These are phyloP conservation scores for Engystomops pustulosus DNA, from an alignment of 2,113 vertebrate species.

Conservation along the genomic window DNA sequence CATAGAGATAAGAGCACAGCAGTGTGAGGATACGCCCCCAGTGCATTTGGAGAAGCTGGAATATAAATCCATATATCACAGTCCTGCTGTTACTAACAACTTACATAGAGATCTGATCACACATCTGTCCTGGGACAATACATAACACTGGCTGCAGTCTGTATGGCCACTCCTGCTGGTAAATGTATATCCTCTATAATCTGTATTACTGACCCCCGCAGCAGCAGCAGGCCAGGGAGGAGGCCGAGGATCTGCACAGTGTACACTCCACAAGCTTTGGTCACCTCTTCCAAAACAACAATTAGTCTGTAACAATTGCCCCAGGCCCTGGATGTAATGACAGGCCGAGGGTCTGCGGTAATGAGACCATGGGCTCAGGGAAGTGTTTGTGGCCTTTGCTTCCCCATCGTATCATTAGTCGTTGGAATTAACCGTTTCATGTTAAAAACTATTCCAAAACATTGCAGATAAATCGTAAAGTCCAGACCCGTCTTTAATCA, in stretches of 20 bases:
- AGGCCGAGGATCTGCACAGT: neutral
- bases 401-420: too few species aligned
- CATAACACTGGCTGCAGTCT: too few species aligned
- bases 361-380: neutral
- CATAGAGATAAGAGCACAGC: too few species aligned
- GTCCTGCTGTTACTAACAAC: too few species aligned
- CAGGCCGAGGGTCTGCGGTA: neutral
- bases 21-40: too few species aligned
- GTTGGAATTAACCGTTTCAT: neutral
- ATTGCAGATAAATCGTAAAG: neutral
- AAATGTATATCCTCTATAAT: neutral
- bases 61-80: too few species aligned
- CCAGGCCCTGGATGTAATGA: conserved; percentile 16
- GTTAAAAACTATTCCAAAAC: neutral
- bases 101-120: too few species aligned
- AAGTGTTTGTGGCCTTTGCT: too few species aligned
- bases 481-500: neutral
- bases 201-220: neutral
- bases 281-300: conserved; percentile 6
- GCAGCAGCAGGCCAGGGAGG: neutral
- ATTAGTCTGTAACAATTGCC: conserved; percentile 35
- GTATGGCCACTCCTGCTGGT: too few species aligned
- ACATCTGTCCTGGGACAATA: too few species aligned
- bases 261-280: neutral
- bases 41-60: too few species aligned